Evolutionary conservation across 2,888 invertebrate genomes (phyloP).

Genomic region (Crioceris asparagi): DNA sequence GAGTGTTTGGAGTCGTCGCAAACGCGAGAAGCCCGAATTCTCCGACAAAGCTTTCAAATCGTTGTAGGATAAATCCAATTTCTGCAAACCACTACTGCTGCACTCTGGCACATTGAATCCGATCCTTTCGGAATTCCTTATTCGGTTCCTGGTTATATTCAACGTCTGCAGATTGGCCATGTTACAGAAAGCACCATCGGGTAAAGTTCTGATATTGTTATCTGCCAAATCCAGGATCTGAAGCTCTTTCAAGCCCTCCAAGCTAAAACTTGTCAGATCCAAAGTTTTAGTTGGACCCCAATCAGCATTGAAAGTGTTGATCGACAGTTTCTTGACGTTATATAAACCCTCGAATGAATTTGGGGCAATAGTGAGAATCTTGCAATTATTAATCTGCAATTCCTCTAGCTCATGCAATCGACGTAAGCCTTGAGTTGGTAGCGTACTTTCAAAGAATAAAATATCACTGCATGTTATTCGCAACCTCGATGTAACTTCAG

Average conservation of each 20-base stretch:
- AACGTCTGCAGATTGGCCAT: constrained; percentile 68
- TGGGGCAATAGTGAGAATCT: constrained; percentile 63
- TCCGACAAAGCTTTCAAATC: constrained; percentile 62
- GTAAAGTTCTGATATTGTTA: constrained; percentile 73
- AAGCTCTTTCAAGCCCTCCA: constrained; percentile 69
- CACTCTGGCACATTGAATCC: constrained; percentile 56
- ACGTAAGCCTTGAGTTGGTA: constrained; percentile 54
- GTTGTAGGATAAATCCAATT: constrained; percentile 72
- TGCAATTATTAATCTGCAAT: constrained; percentile 66
- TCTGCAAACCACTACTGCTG: constrained; percentile 59
- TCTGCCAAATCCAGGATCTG: constrained; percentile 69
- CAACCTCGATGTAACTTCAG: constrained; percentile 63
- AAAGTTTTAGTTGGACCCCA: constrained; percentile 67
- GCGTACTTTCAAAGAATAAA: constrained; percentile 66
- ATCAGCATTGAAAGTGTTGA: constrained; percentile 70
- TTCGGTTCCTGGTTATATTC: constrained; percentile 76
- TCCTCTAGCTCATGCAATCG: constrained; percentile 64
- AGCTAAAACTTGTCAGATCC: constrained; percentile 59
- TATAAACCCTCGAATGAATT: constrained; percentile 71
- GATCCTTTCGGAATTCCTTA: constrained; percentile 65
- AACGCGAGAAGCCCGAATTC: constrained; percentile 57
- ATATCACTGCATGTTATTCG: constrained; percentile 68
- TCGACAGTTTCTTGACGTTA: constrained; percentile 64
- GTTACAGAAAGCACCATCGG: constrained; percentile 69
- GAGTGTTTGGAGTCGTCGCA: constrained; percentile 69